These are phyloP conservation scores for Aselliscus stoliczkanus DNA, from an alignment of 2,797 vertebrate species.

Conservation along the genomic window DNA sequence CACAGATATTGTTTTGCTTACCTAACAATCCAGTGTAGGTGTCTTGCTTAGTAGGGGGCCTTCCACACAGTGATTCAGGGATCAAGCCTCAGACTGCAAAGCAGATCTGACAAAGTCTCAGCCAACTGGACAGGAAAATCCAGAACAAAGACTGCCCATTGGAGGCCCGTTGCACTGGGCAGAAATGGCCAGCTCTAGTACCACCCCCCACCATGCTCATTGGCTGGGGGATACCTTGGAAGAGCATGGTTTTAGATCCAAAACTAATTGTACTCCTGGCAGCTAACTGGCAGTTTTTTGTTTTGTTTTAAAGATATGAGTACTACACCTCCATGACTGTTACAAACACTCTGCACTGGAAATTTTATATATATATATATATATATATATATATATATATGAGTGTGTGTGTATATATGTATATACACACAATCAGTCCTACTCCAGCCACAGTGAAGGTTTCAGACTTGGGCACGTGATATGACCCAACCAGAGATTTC, in stretches of 20 bases:
- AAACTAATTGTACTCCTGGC: neutral
- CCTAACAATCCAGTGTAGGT: neutral
- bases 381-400: too few species aligned
- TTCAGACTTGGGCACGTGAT: neutral
- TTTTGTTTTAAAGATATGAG: neutral
- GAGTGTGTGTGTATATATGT: too few species aligned
- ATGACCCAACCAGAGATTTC: neutral
- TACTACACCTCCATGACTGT: too few species aligned
- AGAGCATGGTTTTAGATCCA: neutral
- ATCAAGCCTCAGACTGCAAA: neutral
- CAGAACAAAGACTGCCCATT: neutral
- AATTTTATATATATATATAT: too few species aligned
- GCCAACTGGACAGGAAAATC: neutral
- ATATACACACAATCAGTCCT: neutral
- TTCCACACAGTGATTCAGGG: neutral
- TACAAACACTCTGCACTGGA: neutral
- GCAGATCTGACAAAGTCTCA: neutral
- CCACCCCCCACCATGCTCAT: fast-evolving
- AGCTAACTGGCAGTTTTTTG: neutral
- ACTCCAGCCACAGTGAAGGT: neutral
- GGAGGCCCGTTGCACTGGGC: neutral
- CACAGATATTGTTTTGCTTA: neutral
- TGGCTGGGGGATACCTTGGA: neutral
- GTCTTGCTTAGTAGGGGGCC: neutral
- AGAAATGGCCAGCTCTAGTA: neutral